Base-by-base conservation (phyloP, 2,113 vertebrate genomes). In the Bungarus multicinctus region DNA sequence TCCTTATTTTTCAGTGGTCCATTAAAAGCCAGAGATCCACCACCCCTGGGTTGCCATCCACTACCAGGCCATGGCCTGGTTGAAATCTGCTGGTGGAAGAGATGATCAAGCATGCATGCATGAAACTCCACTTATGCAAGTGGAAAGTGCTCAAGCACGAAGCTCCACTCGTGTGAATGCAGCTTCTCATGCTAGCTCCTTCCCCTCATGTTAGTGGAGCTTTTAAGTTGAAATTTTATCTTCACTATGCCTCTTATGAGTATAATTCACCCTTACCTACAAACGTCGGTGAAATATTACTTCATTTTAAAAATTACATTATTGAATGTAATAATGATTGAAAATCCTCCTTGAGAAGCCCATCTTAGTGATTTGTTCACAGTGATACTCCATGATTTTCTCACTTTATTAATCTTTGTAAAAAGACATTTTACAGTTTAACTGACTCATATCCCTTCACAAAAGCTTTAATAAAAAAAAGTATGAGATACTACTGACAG, bases 31-130 rank as follows among this genome's bases (percentile, higher is more conserved):
- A 69, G 20, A 11, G 7, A 7, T 64, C 60, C 11, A 11, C 27
- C 30, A n/a, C 1, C 11, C 27, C 27, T 1, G 11, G 4, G 4
- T 27, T 14, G 60, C 27, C 0, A 4, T 64, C 27, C 11, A 64
- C 27, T 64, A 64, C 27, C 55, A 23, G 22, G 23, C 57, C 57
- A 58, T 1, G 23, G 22, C 7, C 5, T 58, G 57, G 9, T 58
- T 58, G 23, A 23, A 58, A 58, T 22, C 57, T 58, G 57, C 57
- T 23, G 0, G 23, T 0, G 7, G 23, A 6, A 52, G 10, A 52
- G 50, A 52, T 12, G 10, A 5, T 52, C 57, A 58, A 58, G 22
- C 2, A 22, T 20, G 22, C 23, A 2, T 2, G 22, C 57, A 58
- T 57, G 14, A 64, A 30, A 27, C 27, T n/a, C 11, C 60, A 64